Evolutionary conservation across 2,113 vertebrate species (phyloP), one percentile per base, ranked within the genome.

Genomic region (Halcyon malimbica): DNA sequence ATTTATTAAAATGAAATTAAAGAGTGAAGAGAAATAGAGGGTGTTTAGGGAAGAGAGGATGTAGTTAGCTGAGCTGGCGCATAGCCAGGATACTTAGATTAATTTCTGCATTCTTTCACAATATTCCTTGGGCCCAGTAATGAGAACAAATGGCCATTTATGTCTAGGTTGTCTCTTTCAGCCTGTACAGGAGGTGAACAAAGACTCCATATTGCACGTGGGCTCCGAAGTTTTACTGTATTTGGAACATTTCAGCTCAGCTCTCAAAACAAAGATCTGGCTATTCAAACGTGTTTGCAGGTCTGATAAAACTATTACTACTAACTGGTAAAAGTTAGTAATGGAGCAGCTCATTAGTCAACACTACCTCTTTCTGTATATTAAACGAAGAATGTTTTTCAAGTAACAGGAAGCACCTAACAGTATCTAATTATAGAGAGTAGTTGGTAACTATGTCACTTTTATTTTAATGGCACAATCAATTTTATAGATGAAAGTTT

Each of bases 401-500:
- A 97, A 97, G 92, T 94, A 89, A 94, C 86, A 97, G 93, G 96
- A 96, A 97, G 91, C 78, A 94, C 86, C 95, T 97, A 92, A 97
- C 89, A 90, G 96, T 94, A 87, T 95, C 92, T 97, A 98, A 98
- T 98, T 98, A 96, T 92, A 94, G 87, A 87, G 85, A 96, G 91
- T 73, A 91, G 81, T 91, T 95, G 89, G 94, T 97, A 91, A 89
- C 88, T 94, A 79, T 96, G 90, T 96, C 87, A 83, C 89, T 96
- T 97, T 95, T 96, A 94, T 95, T 97, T 97, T 97, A 97, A 98
- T 93, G 94, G 78, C 59, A 87, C 77, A 95, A 97, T 97, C 95
- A 97, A 97, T 97, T 97, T 97, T 97, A 95, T 93, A 96, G 95
- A 96, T 95, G 96, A 95, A 97, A 97, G 90, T 97, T 96, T 97